Evolutionary conservation across 1,140 invertebrate genomes (phyloP), one percentile per base, ranked within the genome.

Genomic region (Aphelinus atriplicis): DNA sequence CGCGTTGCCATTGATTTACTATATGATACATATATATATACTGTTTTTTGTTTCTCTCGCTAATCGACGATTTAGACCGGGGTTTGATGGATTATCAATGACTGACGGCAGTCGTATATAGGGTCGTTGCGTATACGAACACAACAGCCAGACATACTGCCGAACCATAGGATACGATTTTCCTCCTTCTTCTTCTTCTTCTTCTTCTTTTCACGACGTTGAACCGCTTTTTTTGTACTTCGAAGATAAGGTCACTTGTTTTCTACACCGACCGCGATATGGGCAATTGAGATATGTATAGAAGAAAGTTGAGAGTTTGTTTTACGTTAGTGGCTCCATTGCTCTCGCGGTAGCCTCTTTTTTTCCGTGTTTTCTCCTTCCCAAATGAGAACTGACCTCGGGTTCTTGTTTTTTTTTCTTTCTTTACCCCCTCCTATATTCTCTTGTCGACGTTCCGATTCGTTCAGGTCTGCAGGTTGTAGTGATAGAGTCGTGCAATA

Each of bases 401-500:
- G 47, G 45, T 68, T 61, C 51, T 74, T n/a, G 51, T 62, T 74
- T 68, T 74, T 74, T 55, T 51, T 75, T 66, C 7, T 60, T 61
- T 46, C 10, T 51, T 67, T 10, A 7, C 53, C 65, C n/a, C 62
- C 71, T 10, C n/a, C n/a, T 1, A 4, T 10, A 26, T 10, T 7
- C 3, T 26, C 7, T 3, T 65, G 26, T 66, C 43, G 55, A 65
- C 62, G 60, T 66, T 75, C 65, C 73, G 62, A 62, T 71, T 75
- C 60, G 47, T 70, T 71, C 48, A 71, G 62, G 56, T 71, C 61
- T 66, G 68, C 56, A 65, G 55, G 56, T 75, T 64, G 68, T 75
- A 76, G 69, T 76, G 74, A 66, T 66, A 66, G 63, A 73, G 71
- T 55, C 69, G 74, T 76, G 75, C 75, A 76, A 76, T 76, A 76